A percentile compares a stretch with the other conserved stretches of the same genome.
Conservation (phyloP, 2,888 invertebrate genomes). For the Lithophane semibrunnea region DNA sequence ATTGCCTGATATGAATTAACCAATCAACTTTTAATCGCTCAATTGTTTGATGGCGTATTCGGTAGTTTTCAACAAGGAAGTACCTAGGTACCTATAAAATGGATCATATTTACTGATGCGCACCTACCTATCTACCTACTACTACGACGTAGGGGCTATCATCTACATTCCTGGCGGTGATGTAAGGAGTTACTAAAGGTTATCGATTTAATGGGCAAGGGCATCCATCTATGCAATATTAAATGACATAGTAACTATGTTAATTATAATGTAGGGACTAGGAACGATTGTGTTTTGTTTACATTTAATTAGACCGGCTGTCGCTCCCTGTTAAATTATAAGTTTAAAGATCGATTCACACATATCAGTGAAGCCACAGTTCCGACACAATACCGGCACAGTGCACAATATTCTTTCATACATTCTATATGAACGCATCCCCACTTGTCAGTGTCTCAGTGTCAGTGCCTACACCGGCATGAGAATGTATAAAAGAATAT, state of each 20-base stretch:
- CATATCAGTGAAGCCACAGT: too few relatives aligned
- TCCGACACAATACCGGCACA: too few relatives aligned
- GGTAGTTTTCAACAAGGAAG: conserved; percentile 22
- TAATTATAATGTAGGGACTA: conserved; percentile 32
- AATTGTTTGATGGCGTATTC: conserved; percentile 23
- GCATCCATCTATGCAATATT: conserved; percentile 41
- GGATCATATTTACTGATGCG: conserved; percentile 5
- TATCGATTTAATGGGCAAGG: conserved; percentile 44
- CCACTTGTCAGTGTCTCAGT: too few relatives aligned
- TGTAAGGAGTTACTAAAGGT: conserved; percentile 43
- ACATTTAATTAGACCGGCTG: not conserved
- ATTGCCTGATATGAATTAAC: conserved; percentile 45
- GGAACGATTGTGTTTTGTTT: conserved; percentile 20
- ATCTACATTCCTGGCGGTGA: conserved; percentile 50
- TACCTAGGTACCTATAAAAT: conserved; percentile 17
- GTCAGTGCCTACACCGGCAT: too few relatives aligned
- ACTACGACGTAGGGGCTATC: not conserved
- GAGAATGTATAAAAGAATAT: too few relatives aligned
- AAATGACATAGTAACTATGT: conserved; percentile 17
- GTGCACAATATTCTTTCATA: too few relatives aligned
- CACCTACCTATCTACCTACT: not conserved
- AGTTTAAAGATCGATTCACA: too few relatives aligned
- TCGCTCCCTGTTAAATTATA: not conserved
- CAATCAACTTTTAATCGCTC: conserved; percentile 48
- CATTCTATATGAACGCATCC: too few relatives aligned